Conservation (phyloP, 2,113 vertebrate genomes). For the Eublepharis macularius region DNA sequence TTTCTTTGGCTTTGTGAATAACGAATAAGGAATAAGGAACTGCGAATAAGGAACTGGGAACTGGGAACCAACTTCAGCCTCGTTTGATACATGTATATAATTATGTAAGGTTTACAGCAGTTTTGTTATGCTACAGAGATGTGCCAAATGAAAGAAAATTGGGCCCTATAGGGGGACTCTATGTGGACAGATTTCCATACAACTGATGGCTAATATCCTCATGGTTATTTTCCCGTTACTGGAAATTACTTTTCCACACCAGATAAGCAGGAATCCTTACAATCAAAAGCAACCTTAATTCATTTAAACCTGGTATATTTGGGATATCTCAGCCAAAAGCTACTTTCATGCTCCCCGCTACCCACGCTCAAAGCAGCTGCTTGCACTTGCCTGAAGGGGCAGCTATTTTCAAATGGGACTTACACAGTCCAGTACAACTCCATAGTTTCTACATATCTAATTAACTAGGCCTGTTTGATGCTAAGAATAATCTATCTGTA, state of each 20-base stretch:
- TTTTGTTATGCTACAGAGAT: neutral
- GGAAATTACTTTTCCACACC: neutral
- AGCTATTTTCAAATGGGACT: neutral
- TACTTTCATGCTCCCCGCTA: neutral
- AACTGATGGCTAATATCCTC: neutral
- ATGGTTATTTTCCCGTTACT: neutral
- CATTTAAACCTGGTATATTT: neutral
- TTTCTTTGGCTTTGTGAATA: too few species aligned
- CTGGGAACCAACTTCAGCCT: too few species aligned
- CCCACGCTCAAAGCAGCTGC: neutral
- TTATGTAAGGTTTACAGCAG: neutral
- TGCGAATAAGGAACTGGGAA: too few species aligned
- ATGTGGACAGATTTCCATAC: neutral
- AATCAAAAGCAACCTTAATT: neutral
- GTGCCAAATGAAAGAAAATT: neutral
- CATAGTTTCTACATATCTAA: neutral
- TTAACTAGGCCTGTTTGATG: neutral
- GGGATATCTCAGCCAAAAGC: neutral
- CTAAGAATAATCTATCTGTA: too few species aligned
- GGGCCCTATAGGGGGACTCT: neutral
- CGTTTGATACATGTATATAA: slow-evolving; percentile 13
- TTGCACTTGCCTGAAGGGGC: neutral
- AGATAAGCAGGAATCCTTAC: neutral
- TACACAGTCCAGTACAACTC: neutral
- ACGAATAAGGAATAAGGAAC: too few species aligned